Base-by-base conservation (phyloP, 2,113 vertebrate genomes). In the Cinclus mexicanus region DNA sequence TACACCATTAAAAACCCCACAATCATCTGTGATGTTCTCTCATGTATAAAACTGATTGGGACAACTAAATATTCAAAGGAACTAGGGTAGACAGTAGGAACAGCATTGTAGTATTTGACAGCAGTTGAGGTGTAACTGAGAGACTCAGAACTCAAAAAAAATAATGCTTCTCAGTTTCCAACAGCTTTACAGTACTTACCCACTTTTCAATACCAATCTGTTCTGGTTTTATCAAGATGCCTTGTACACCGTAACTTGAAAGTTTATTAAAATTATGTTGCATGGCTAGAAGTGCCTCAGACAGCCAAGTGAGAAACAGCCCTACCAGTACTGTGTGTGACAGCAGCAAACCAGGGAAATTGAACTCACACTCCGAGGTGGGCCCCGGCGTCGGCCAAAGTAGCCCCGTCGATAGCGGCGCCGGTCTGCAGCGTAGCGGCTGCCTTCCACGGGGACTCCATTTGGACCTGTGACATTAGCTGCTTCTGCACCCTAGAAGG, bases 401-500 rank as follows among this genome's bases (percentile, higher is more conserved):
- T 99, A 99, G 42, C 99, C 98, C 1, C 99, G 98, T 33, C 99
- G 98, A 70, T 99, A 99, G 19, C 99, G 98, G 23, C 99, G 98
- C 61, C 99, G 98, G 84, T 99, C 99, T 12, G 99, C 99, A 15
- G 99, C 99, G 0, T 99, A 99, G 35, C 99, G 99, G 74, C 99
- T 99, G 74, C 99, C 99, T 97, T 99, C 99, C 11, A 99, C 99
- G 0, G 99, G 99, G 52, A 99, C 97, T 4, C 99, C 99, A 10
- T 99, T 99, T 0, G 99, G 99, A 25, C 99, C 99, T 0, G 99
- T 99, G 91, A 99, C 99, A 23, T 99, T 99, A 41, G 99, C 99
- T 57, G 99, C 99, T 95, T 99, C 99, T 6, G 99, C 99, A 87
- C 99, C 99, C 99, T 99, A 56, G 3, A 60, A 83, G 10, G 23